Percentiles rank a stretch among this genome's conserved stretches.
Evolutionary conservation across 2,888 invertebrate genomes (phyloP).

Genomic region (Volucella bombylans): DNA sequence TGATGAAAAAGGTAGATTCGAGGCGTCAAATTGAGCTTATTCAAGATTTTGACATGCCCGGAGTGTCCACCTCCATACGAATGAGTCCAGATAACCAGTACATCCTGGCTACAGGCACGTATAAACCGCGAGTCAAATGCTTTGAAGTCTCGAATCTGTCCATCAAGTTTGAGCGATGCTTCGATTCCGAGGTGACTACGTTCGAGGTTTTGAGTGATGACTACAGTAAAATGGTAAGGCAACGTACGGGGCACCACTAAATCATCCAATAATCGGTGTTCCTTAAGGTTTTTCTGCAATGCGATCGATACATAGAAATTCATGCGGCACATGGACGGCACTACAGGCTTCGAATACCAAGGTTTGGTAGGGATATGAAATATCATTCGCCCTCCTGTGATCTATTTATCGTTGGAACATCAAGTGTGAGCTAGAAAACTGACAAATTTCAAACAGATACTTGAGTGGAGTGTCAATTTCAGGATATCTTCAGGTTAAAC

Average conservation of each 20-base stretch:
- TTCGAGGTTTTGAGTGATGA: slow-evolving; percentile 97
- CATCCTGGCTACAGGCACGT: slow-evolving; percentile 95
- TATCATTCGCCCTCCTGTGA: slow-evolving; percentile 96
- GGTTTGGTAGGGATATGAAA: slow-evolving; percentile 96
- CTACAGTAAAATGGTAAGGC: slow-evolving; percentile 91
- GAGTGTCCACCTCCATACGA: slow-evolving; percentile 91
- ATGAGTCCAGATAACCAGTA: slow-evolving; percentile 96
- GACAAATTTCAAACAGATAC: background rate
- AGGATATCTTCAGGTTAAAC: slow-evolving; percentile 97
- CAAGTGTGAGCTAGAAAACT: slow-evolving; percentile 85
- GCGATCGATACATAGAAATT: slow-evolving; percentile 96
- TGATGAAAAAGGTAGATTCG: slow-evolving; percentile 95
- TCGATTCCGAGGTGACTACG: slow-evolving; percentile 97
- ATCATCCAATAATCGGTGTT: slow-evolving; percentile 26
- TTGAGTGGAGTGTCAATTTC: slow-evolving; percentile 70
- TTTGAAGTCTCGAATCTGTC: slow-evolving; percentile 98
- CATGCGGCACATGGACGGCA: slow-evolving; percentile 97
- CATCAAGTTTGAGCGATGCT: slow-evolving; percentile 98
- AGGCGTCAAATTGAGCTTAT: slow-evolving; percentile 96
- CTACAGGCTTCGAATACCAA: slow-evolving; percentile 94
- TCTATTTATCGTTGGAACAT: slow-evolving; percentile 94
- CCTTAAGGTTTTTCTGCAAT: slow-evolving; percentile 87
- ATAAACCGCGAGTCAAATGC: slow-evolving; percentile 97
- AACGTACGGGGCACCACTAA: background rate
- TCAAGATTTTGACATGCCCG: slow-evolving; percentile 99